A percentile compares a stretch with the other conserved stretches of the same genome.
phyloP scores from a whole-genome alignment of 2,888 invertebrate genomes.

The Amorpha juglandis region DNA sequence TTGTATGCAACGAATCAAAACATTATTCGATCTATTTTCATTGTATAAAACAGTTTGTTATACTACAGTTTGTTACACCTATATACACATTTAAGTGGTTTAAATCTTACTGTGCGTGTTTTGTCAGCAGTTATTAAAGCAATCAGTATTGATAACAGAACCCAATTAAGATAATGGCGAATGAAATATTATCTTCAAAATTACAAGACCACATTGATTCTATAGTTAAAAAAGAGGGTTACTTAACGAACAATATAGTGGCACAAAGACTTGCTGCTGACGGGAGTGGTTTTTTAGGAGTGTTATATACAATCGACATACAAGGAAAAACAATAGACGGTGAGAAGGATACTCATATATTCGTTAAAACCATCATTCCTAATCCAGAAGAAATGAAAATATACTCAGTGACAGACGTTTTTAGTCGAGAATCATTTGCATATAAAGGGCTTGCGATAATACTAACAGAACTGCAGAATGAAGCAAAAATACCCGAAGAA shows the following conservation, averaged over 20 bases:
- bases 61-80: no score
- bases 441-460: conserved; percentile 55
- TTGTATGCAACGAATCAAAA: neutral
- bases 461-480: conserved; percentile 51
- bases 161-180: conserved; percentile 14
- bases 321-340: conserved; percentile 43
- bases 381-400: conserved; percentile 44
- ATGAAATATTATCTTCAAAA: conserved; percentile 29
- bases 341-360: conserved; percentile 50
- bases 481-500: conserved; percentile 46
- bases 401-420: conserved; percentile 50
- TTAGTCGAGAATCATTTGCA: conserved; percentile 52
- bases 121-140: neutral
- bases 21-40: neutral
- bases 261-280: conserved; percentile 44
- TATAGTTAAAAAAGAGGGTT: conserved; percentile 46
- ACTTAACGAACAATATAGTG: conserved; percentile 38
- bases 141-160: neutral
- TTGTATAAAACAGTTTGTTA: no score
- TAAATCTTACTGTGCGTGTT: neutral
- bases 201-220: conserved; percentile 34
- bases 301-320: conserved; percentile 52
- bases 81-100: neutral
- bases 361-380: conserved; percentile 56
- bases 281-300: conserved; percentile 54